Base-by-base conservation (phyloP, 2,113 vertebrate species). In the Neodon shergylaensis region DNA sequence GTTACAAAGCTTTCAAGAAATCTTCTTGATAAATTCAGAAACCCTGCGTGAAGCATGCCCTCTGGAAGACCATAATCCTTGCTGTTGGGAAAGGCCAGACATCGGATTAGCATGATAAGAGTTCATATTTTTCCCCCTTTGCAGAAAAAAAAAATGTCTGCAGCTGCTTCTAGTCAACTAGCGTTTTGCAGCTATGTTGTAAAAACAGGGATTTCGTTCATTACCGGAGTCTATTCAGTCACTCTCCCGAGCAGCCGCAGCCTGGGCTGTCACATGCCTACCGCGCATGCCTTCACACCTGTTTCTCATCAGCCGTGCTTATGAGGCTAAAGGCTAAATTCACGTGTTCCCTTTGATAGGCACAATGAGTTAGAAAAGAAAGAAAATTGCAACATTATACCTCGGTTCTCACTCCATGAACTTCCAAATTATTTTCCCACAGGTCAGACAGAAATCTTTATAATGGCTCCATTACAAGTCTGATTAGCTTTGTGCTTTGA, bases 251-350 rank as follows among this genome's bases (percentile, higher is more conserved):
- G 91, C 90, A 90, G 96, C 49, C 49, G 3, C 68, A 96, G 93
- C 96, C 95, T 91, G 73, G 95, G 93, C 94, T 92, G 96, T 93
- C 94, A 95, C 97, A 74, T 52, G 14, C 94, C 83, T 61, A 92
- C 78, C 31, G 7, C 44, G 66, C 28, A 88, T 58, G 83, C 84
- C n/a, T 90, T 94, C 52, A 54, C 88, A 98, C 98, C 97, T 98
- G 97, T 95, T 98, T 96, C 96, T 97, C 96, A 98, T 97, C 96
- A 97, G 88, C 87, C 88, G 94, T 95, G 85, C 92, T 94, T 94
- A 96, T 92, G 70, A 95, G 96, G 96, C 96, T 92, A 28, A 94
- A 97, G 95, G 83, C 95, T 49, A 93, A 83, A 83, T 98, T 93
- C 91, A 97, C 85, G 88, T 98, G 97, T 97, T 97, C 85, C 66